Base-by-base conservation (phyloP, 2,797 vertebrate species). In the Gadopsis bispinosus region DNA sequence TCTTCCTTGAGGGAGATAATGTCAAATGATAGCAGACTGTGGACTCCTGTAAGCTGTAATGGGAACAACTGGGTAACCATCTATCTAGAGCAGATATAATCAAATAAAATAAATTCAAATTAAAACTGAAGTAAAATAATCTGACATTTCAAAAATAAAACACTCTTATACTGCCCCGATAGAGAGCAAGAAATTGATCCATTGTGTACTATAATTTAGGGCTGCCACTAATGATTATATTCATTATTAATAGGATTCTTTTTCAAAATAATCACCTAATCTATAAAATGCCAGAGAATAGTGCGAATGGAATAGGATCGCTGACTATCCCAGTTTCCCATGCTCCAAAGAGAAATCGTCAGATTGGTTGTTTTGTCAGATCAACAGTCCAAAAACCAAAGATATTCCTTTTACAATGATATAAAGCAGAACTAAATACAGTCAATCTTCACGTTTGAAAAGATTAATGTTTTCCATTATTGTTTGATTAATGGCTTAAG, bases 1-100 rank as follows among this genome's bases (percentile, higher is more conserved):
- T 79, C 72, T 81, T 75, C 79, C 88, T 81, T 66, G 20, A 79
- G 83, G 80, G 77, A 76, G 79, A 81, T 77, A 77, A 75, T 65
- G 64, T 64, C 45, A 58, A 60, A 69, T 81, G 59, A 84, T 60
- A 37, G 64, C 47, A 73, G 78, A 61, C 71, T 75, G 63, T 59
- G 39, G 69, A 80, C 69, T 54, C 5, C 39, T 63, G 79, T 84
- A 79, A 75, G 63, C 47, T 45, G 39, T 47, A 83, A 87, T 70
- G 41, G 60, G 61, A 77, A 70, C 63, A 75, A 62, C 45, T 64
- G 55, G 69, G 74, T 77, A 80, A 80, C 50, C 59, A 83, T 86
- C 61, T 43, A 83, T 85, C 76, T 83, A 39, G 31, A 69, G 31
- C 70, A n/a, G 7, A 39, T 39, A 39, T 7, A 56, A 17, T 26